phyloP scores from a whole-genome alignment of 1,140 invertebrate species.

The Drosophila grimshawi region DNA sequence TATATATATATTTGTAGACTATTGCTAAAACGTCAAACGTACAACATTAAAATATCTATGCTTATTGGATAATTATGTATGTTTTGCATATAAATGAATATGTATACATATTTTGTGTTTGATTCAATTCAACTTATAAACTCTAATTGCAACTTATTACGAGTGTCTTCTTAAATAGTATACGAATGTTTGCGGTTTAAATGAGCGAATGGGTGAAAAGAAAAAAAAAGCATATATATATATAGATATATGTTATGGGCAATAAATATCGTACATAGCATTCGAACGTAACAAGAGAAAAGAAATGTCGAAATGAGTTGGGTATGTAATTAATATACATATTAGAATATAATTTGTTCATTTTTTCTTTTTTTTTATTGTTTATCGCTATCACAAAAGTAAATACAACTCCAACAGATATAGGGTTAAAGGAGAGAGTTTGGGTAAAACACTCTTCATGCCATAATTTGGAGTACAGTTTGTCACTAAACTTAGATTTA shows the following conservation, averaged over 20 bases:
- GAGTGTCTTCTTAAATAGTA: slow-evolving; percentile 72
- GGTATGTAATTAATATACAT: slow-evolving; percentile 33
- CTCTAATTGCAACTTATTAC: slow-evolving; percentile 63
- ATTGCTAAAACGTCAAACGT: slow-evolving; percentile 71
- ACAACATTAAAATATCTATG: slow-evolving; percentile 72
- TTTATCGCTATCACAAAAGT: slow-evolving; percentile 80
- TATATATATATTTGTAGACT: slow-evolving; percentile 19
- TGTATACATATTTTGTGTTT: slow-evolving; percentile 37
- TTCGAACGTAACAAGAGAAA: slow-evolving; percentile 36
- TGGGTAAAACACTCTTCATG: slow-evolving; percentile 6
- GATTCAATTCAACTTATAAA: slow-evolving; percentile 47
- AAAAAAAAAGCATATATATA: slow-evolving; percentile 15
- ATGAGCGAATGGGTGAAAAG: slow-evolving; percentile 12
- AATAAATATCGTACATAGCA: slow-evolving; percentile 61
- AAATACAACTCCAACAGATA: slow-evolving; percentile 73
- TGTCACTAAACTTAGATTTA: slow-evolving; percentile 45
- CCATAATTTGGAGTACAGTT: slow-evolving; percentile 34
- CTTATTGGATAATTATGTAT: slow-evolving; percentile 23
- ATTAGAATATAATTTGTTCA: slow-evolving; percentile 61
- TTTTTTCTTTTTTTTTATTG: slow-evolving; percentile 71
- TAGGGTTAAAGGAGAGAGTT: slow-evolving; percentile 28
- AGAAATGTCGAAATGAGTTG: slow-evolving; percentile 40
- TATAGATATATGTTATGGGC: slow-evolving; percentile 23
- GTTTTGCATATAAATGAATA: slow-evolving; percentile 27
- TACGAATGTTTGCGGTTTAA: slow-evolving; percentile 70